These are phyloP conservation scores for Rana temporaria DNA, from an alignment of 2,113 vertebrate species.

Conservation along the genomic window DNA sequence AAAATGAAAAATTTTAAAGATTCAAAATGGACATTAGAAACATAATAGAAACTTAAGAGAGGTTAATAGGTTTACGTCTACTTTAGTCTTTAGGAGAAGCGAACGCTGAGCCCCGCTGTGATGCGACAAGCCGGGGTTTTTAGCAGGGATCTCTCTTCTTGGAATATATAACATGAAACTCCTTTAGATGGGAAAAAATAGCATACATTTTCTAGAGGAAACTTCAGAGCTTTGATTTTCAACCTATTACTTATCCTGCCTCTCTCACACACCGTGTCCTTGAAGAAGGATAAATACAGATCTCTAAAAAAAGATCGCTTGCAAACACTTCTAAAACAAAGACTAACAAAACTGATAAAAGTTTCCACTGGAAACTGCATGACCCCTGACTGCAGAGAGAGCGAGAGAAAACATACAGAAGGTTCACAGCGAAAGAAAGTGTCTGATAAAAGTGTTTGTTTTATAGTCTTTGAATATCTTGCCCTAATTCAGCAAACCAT, in stretches of 20 bases:
- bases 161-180: too few species aligned
- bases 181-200: too few species aligned
- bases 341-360: constrained; percentile 52
- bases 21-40: too few species aligned
- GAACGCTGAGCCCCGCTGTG: too few species aligned
- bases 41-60: too few species aligned
- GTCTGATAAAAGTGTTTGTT: constrained; percentile 48
- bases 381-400: constrained; percentile 18
- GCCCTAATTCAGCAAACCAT: constrained; percentile 44
- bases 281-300: constrained; percentile 56
- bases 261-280: constrained; percentile 49
- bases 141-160: too few species aligned
- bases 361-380: constrained; percentile 53
- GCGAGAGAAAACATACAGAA: background rate
- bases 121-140: too few species aligned
- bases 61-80: too few species aligned
- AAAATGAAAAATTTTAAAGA: too few species aligned
- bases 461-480: constrained; percentile 47
- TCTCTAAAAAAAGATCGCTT: constrained; percentile 52
- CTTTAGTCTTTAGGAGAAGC: too few species aligned
- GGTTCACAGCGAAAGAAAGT: constrained; percentile 30
- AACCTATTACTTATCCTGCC: constrained; percentile 31
- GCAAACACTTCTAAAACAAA: constrained; percentile 51
- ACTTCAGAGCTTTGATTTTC: constrained; percentile 31
- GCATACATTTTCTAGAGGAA: constrained; percentile 20